A percentile compares a stretch with the other conserved stretches of the same genome.
Evolutionary conservation across 2,113 vertebrate genomes (phyloP).

Genomic region (Hylia prasina): DNA sequence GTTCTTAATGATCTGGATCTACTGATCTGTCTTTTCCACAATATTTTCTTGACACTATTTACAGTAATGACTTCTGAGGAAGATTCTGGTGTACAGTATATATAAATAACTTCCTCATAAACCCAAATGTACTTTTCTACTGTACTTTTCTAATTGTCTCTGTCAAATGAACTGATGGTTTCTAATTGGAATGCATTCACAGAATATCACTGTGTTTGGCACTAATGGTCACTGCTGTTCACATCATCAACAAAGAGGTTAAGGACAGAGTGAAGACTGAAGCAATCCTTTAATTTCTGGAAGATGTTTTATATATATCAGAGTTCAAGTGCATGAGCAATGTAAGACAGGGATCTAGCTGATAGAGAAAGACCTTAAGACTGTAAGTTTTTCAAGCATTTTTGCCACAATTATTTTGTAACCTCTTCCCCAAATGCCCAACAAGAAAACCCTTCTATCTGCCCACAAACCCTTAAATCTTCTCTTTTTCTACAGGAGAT

Average conservation of each 20-base stretch:
- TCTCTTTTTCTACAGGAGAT: background rate
- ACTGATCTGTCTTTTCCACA: background rate
- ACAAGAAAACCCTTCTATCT: background rate
- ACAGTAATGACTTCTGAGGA: background rate
- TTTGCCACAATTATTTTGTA: background rate
- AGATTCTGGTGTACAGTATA: background rate
- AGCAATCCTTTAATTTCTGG: background rate
- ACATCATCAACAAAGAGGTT: background rate
- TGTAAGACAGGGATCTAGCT: background rate
- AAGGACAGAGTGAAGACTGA: background rate
- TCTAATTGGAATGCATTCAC: background rate
- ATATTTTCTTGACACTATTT: background rate
- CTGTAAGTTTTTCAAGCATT: background rate
- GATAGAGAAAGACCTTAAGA: background rate
- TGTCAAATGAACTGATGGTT: background rate
- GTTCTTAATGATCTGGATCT: background rate
- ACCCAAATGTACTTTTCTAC: background rate
- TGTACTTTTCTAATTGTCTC: background rate
- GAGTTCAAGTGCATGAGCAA: background rate
- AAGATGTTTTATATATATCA: background rate
- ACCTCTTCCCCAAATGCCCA: accelerated
- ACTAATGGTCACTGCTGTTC: background rate
- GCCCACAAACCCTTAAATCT: background rate
- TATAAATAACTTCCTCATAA: background rate
- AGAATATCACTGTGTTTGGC: background rate